These are phyloP conservation scores for Listronotus bonariensis DNA, from an alignment of 1,140 invertebrate species.

Conservation along the genomic window DNA sequence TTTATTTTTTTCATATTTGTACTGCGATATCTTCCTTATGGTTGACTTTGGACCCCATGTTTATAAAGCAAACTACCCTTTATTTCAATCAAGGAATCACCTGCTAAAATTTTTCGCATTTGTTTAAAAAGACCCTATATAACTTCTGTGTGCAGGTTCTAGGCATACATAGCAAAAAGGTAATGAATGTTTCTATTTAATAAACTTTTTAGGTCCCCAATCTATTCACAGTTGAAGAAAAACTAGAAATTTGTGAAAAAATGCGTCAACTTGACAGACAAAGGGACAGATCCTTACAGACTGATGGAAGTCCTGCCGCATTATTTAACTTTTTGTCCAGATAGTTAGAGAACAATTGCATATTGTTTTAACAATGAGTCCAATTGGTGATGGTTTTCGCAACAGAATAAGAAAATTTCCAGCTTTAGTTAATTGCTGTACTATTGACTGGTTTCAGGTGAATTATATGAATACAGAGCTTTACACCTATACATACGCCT, in stretches of 20 bases:
- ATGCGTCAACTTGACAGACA: slow-evolving; percentile 91
- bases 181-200: too few species aligned
- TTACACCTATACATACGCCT: too few species aligned
- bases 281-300: slow-evolving; percentile 86
- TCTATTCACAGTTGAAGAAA: slow-evolving; percentile 86
- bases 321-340: slow-evolving; percentile 94
- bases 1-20: too few species aligned
- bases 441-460: slow-evolving; percentile 97
- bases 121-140: too few species aligned
- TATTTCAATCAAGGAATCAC: too few species aligned
- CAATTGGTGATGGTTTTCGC: slow-evolving; percentile 84
- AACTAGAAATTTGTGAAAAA: slow-evolving; percentile 91
- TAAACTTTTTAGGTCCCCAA: slow-evolving; percentile 76
- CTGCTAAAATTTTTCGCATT: too few species aligned
- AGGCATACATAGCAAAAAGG: too few species aligned
- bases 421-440: slow-evolving; percentile 94
- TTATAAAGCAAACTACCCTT: too few species aligned
- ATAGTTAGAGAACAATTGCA: slow-evolving; percentile 91
- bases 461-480: too few species aligned
- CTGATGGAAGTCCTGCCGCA: slow-evolving; percentile 86
- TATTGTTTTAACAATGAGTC: slow-evolving; percentile 90
- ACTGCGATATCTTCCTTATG: too few species aligned
- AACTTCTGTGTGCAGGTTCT: too few species aligned
- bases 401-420: slow-evolving; percentile 91
- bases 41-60: too few species aligned